Conservation (phyloP, 2,888 invertebrate genomes). For the Trypoxylon attenuatum region DNA sequence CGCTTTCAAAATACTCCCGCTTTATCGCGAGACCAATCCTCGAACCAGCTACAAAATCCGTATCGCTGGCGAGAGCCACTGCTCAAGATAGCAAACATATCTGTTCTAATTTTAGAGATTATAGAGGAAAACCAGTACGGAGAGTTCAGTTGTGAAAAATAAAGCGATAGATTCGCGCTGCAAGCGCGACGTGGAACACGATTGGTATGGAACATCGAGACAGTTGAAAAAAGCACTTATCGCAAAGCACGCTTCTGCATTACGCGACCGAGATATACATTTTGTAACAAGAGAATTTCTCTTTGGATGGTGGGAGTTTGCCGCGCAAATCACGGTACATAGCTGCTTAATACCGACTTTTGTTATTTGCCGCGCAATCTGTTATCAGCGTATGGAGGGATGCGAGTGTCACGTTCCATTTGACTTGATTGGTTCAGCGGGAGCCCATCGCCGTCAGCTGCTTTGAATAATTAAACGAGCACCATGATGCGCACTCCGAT, state of each 20-base stretch:
- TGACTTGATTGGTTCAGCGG: conserved; percentile 54
- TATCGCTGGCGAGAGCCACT: not conserved
- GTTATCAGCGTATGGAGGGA: conserved; percentile 7
- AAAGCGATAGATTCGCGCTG: too few species aligned
- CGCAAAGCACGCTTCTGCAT: too few species aligned
- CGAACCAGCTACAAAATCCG: not conserved
- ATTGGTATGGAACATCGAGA: too few species aligned
- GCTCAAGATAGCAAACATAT: not conserved
- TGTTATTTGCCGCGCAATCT: conserved; percentile 12
- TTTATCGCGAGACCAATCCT: too few species aligned
- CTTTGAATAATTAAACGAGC: conserved; percentile 58
- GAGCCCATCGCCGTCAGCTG: conserved; percentile 53
- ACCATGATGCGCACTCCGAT: conserved; percentile 49
- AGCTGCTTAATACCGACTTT: conserved; percentile 19
- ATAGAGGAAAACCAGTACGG: too few species aligned
- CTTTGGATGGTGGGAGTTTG: too few species aligned
- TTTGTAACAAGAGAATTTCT: too few species aligned
- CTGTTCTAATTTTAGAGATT: not conserved
- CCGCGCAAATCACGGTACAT: not conserved
- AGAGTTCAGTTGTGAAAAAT: too few species aligned
- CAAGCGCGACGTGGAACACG: too few species aligned
- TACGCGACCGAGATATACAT: too few species aligned
- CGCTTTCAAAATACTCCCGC: too few species aligned
- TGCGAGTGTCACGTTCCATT: conserved; percentile 22
- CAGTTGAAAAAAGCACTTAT: too few species aligned